phyloP scores from a whole-genome alignment of 2,888 invertebrate species.

The Agelastica alni region DNA sequence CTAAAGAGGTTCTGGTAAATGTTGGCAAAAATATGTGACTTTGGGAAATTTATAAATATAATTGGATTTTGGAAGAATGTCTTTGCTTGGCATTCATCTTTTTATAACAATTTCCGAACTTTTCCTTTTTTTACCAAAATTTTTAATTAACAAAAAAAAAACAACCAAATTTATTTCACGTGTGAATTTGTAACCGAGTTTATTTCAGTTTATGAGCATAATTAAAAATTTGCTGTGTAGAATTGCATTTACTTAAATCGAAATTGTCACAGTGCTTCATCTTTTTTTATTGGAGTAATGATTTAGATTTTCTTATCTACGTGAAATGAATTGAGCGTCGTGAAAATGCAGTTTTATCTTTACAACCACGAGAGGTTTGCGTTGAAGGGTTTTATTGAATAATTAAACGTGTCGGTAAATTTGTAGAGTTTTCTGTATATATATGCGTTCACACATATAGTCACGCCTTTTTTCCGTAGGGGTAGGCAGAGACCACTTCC shows the following conservation, averaged over 20 bases:
- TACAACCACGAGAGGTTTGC: not conserved
- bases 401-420: too few species aligned
- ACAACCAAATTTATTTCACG: not conserved
- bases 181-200: not conserved
- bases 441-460: too few species aligned
- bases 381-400: not conserved
- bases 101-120: too few species aligned
- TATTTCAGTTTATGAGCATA: not conserved
- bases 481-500: too few species aligned
- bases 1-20: conserved; percentile 9
- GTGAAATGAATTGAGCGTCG: conserved; percentile 15
- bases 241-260: conserved; percentile 21
- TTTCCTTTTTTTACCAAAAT: too few species aligned
- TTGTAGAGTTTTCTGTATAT: too few species aligned
- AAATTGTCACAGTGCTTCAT: conserved; percentile 13
- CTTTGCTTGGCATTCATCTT: not conserved
- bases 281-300: conserved; percentile 13
- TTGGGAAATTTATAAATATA: conserved; percentile 2
- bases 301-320: conserved; percentile 17
- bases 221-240: conserved; percentile 21
- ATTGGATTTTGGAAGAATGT: not conserved
- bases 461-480: too few species aligned
- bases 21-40: conserved; percentile 9
- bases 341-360: conserved; percentile 4
- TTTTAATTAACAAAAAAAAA: too few species aligned